phyloP scores from a whole-genome alignment of 2,888 invertebrate genomes.

The Papilio protenor region DNA sequence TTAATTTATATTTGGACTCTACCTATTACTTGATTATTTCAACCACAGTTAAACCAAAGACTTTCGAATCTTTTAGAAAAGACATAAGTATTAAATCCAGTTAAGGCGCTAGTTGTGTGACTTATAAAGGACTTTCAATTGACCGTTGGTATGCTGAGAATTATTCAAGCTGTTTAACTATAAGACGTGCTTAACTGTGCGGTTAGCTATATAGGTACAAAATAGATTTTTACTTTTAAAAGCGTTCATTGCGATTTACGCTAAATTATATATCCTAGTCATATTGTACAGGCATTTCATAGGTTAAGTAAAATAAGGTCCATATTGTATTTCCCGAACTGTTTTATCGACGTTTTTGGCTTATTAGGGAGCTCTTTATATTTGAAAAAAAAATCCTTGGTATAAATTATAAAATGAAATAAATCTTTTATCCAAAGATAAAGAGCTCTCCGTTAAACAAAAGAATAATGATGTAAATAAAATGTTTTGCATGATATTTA shows the following conservation, averaged over 20 bases:
- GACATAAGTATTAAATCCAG: not conserved
- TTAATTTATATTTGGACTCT: not conserved
- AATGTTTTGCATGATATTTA: slow-evolving; percentile 73
- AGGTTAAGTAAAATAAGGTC: slow-evolving; percentile 58
- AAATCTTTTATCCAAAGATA: slow-evolving; percentile 34
- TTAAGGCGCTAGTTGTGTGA: slow-evolving; percentile 10
- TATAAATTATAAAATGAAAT: not conserved
- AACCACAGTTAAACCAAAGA: not conserved
- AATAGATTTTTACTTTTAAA: slow-evolving; percentile 70
- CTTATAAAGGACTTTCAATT: not conserved
- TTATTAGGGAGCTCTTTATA: slow-evolving; percentile 46
- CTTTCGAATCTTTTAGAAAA: not conserved
- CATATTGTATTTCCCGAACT: slow-evolving; percentile 70
- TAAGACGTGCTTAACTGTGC: slow-evolving; percentile 39
- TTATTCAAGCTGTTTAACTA: slow-evolving; percentile 30
- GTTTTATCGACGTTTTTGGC: slow-evolving; percentile 63
- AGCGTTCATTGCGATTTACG: slow-evolving; percentile 64
- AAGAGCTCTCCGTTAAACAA: slow-evolving; percentile 30
- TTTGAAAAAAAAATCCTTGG: slow-evolving; percentile 34
- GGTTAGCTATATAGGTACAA: slow-evolving; percentile 70
- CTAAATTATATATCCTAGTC: slow-evolving; percentile 77
- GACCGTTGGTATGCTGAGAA: slow-evolving; percentile 11
- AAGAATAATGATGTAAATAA: slow-evolving; percentile 70
- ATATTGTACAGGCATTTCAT: slow-evolving; percentile 78
- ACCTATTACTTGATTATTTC: not conserved